Evolutionary conservation across 2,113 vertebrate species (phyloP), one percentile per base, ranked within the genome.

Genomic region (Calidris pygmaea): DNA sequence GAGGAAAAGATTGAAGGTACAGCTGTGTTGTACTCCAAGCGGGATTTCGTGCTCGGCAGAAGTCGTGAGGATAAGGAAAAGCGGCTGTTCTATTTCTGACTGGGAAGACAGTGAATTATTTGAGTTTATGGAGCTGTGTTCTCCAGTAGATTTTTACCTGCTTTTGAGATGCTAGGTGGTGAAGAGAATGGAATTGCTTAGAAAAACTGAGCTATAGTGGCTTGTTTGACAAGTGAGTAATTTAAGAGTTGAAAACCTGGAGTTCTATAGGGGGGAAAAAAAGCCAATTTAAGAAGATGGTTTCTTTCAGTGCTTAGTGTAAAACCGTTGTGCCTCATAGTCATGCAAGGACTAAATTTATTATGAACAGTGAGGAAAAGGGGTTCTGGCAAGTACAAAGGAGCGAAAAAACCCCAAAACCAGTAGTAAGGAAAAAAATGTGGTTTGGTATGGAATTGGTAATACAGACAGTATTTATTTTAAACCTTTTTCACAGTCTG

Each of bases 141-240:
- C 88, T 55, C 27, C 26, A 2, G 0, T 55, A 15, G 16, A 14
- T 63, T 81, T 76, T 34, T 66, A 77, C 19, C 22, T 84, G 78
- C 21, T 70, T 80, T 60, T 32, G 81, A 70, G 82, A 37, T 85
- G 72, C 26, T 29, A 5, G 50, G 47, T 52, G 72, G 34, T 1
- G 11, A 79, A 47, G n/a, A 70, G 87, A 70, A 56, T 26, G 67
- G 71, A 43, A 72, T 70, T 71, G 67, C 35, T 83, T 32, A 27
- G 71, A 26, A 91, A 65, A 75, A 30, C 63, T 53, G 29, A 79
- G 34, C 52, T 59, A 0, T 10, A 30, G 68, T 35, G 85, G n/a
- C 32, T 78, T 58, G 45, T 75, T 93, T 96, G 91, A 95, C 90
- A 95, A 74, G 85, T 83, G 85, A 95, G 94, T 92, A 72, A 89